Evolutionary conservation across 2,113 vertebrate genomes (phyloP).

Genomic region (Zosterops japonicus): DNA sequence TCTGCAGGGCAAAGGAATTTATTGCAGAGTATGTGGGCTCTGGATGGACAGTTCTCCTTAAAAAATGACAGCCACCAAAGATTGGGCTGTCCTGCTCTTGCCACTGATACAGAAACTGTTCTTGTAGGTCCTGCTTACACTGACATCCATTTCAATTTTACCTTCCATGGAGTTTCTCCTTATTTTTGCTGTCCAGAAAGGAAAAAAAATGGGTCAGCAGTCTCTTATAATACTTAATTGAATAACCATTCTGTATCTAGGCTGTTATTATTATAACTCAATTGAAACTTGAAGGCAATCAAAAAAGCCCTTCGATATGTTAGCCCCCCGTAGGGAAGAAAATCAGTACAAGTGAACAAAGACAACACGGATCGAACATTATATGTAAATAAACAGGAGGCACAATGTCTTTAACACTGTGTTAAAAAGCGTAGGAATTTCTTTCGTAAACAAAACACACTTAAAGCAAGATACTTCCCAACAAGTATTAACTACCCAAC

Average conservation of each 20-base stretch:
- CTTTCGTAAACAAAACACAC: conserved; percentile 59
- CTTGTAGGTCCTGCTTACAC: neutral
- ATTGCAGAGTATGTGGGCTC: neutral
- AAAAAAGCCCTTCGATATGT: conserved; percentile 1
- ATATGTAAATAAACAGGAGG: conserved; percentile 60
- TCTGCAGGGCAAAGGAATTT: neutral
- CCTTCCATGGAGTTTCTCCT: neutral
- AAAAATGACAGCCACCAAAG: neutral
- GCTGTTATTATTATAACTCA: conserved; percentile 25
- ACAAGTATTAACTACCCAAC: conserved; percentile 46
- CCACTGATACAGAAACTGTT: neutral
- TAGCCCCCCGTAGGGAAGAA: conserved; percentile 43
- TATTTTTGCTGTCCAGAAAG: neutral
- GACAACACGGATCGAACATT: neutral
- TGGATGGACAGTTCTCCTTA: neutral
- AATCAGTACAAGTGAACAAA: conserved; percentile 45
- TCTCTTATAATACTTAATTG: neutral
- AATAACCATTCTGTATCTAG: conserved; percentile 29
- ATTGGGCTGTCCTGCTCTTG: neutral
- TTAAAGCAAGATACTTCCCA: conserved; percentile 12
- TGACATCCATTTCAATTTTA: neutral
- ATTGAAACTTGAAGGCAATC: conserved; percentile 52
- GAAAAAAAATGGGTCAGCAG: neutral
- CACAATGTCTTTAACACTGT: neutral
- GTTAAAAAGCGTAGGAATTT: conserved; percentile 43